Evolutionary conservation across 1,140 invertebrate species (phyloP).

Genomic region (Drosophila repletoides): DNA sequence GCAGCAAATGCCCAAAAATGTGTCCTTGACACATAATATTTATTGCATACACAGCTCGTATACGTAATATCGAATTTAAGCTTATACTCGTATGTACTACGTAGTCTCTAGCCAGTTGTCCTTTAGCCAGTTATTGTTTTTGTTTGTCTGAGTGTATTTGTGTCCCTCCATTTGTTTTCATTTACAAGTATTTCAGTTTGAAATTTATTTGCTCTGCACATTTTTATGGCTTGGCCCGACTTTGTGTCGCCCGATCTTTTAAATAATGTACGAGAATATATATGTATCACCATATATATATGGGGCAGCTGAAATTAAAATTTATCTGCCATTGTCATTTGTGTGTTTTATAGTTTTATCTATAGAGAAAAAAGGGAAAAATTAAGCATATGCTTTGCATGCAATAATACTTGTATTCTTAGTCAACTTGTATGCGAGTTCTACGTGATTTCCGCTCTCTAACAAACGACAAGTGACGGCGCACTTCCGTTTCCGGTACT

Average conservation of each 20-base stretch:
- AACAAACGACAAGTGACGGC: slow-evolving; percentile 24
- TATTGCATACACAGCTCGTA: slow-evolving; percentile 61
- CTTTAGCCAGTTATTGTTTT: slow-evolving; percentile 45
- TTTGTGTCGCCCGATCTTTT: slow-evolving; percentile 47
- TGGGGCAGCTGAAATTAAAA: slow-evolving; percentile 61
- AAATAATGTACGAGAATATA: slow-evolving; percentile 53
- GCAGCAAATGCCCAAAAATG: slow-evolving; percentile 46
- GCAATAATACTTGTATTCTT: neutral
- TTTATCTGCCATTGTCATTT: slow-evolving; percentile 56
- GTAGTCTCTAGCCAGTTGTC: slow-evolving; percentile 34
- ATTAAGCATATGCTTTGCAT: slow-evolving; percentile 39
- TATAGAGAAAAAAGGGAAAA: slow-evolving; percentile 30
- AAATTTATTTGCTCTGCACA: slow-evolving; percentile 73
- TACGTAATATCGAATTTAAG: slow-evolving; percentile 66
- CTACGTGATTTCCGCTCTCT: slow-evolving; percentile 19
- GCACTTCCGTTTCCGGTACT: slow-evolving; percentile 5
- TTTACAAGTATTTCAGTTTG: slow-evolving; percentile 79
- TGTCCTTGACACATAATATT: slow-evolving; percentile 71
- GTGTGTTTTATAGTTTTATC: slow-evolving; percentile 48
- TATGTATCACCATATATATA: slow-evolving; percentile 27
- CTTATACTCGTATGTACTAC: slow-evolving; percentile 2
- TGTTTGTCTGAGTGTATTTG: slow-evolving; percentile 28
- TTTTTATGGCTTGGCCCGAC: slow-evolving; percentile 72
- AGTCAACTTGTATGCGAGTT: neutral
- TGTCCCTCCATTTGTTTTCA: slow-evolving; percentile 76